Conservation (phyloP, 2,888 invertebrate genomes). For the Erpobdella octoculata region DNA sequence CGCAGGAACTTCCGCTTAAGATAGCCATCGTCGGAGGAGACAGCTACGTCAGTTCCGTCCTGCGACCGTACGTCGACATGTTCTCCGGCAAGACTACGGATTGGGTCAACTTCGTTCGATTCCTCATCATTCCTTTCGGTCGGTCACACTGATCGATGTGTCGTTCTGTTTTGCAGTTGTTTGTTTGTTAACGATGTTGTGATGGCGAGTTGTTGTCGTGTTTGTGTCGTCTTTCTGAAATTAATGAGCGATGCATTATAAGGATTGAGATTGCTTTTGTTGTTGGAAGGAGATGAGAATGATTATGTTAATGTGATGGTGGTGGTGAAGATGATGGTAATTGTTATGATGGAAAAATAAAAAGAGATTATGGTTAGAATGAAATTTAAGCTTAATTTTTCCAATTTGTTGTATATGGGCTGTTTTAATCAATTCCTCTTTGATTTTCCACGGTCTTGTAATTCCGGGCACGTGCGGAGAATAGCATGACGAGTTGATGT, state of each 20-base stretch:
- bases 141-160: constrained; percentile 33
- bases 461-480: too few species aligned
- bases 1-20: constrained; percentile 60
- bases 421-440: too few species aligned
- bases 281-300: too few species aligned
- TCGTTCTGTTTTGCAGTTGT: neutral
- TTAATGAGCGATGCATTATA: too few species aligned
- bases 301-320: too few species aligned
- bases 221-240: neutral
- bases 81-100: constrained; percentile 80
- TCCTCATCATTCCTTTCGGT: constrained; percentile 75
- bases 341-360: neutral
- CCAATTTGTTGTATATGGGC: too few species aligned
- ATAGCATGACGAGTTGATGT: too few species aligned
- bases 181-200: neutral
- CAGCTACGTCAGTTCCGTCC: constrained; percentile 68
- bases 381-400: too few species aligned
- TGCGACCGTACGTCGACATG: constrained; percentile 82
- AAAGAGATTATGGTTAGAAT: neutral
- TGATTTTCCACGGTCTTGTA: too few species aligned
- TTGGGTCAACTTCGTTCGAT: constrained; percentile 75
- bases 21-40: constrained; percentile 79
- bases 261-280: too few species aligned
- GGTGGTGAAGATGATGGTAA: neutral
- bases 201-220: neutral